Conservation (phyloP, 2,113 vertebrate species). For the Thermophis baileyi region DNA sequence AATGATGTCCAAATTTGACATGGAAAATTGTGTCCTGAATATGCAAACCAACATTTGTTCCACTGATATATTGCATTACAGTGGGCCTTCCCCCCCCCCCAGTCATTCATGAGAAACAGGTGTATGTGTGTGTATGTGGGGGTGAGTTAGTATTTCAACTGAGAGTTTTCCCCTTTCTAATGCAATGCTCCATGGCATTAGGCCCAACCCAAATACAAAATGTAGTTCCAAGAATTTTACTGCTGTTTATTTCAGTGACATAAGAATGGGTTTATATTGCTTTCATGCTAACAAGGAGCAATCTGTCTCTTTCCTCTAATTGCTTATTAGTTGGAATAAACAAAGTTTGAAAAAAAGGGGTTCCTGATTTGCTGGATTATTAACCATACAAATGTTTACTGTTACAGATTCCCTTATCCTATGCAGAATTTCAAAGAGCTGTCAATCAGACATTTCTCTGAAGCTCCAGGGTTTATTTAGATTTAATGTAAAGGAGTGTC, state of each 20-base stretch:
- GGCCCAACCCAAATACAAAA: not conserved
- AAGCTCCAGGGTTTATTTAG: not conserved
- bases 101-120: not conserved
- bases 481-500: accelerated
- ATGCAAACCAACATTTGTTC: not conserved
- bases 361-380: accelerated
- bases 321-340: not conserved
- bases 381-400: constrained; percentile 8
- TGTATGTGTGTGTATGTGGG: not conserved
- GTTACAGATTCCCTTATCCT: accelerated
- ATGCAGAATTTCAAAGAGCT: not conserved
- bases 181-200: not conserved
- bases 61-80: not conserved
- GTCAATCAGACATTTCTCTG: not conserved
- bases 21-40: not conserved
- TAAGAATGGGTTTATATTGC: not conserved
- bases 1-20: not conserved
- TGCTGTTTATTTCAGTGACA: not conserved
- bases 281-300: constrained; percentile 9
- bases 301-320: constrained; percentile 8
- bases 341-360: not conserved
- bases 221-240: not conserved
- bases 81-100: not conserved
- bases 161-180: not conserved
- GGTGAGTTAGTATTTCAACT: not conserved